Evolutionary conservation across 2,113 vertebrate genomes (phyloP), one percentile per base, ranked within the genome.

Genomic region (Brachypteracias leptosomus): DNA sequence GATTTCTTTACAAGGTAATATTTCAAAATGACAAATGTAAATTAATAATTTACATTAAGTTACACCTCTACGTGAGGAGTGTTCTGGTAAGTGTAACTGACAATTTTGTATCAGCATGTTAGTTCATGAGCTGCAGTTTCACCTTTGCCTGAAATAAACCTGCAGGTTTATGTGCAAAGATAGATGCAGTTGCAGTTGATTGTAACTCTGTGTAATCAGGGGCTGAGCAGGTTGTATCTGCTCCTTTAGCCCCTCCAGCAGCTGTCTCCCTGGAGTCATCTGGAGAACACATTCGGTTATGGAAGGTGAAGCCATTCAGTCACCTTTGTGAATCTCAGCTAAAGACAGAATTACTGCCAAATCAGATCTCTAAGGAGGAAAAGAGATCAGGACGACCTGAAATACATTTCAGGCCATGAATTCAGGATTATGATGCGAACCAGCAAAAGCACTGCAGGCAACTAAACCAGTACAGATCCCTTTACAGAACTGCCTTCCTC

Each of bases 221-320:
- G 36, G 28, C 52, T 67, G 44, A 1, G 38, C 63, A 46, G 49
- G 36, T 40, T 52, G 13, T 4, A 16, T 29, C 5, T 49, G 81
- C n/a, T 7, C 3, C 26, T 55, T 31, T 1, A 51, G 14, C 25
- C 40, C 17, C 10, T 10, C 22, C 40, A 71, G 4, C 33, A 52
- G 13, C 61, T 17, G 13, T 24, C 49, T 22, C 18, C 46, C 68
- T 11, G 3, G 13, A 44, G 51, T 40, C 63, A 70, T 38, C 61
- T 1, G 1, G n/a, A 47, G 40, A 91, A n/a, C 36, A 47, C 11
- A 3, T n/a, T 35, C 0, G 0, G 16, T 62, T 88, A 17, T 2
- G 7, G 46, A 58, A 85, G 67, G 40, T 35, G 54, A 74, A 81
- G 55, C 47, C 10, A 4, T 29, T 70, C 79, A 70, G 63, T 21